A percentile compares a stretch with the other conserved stretches of the same genome.
These are phyloP conservation scores for Amphilophus citrinellus DNA, from an alignment of 2,113 vertebrate species.

Conservation along the genomic window DNA sequence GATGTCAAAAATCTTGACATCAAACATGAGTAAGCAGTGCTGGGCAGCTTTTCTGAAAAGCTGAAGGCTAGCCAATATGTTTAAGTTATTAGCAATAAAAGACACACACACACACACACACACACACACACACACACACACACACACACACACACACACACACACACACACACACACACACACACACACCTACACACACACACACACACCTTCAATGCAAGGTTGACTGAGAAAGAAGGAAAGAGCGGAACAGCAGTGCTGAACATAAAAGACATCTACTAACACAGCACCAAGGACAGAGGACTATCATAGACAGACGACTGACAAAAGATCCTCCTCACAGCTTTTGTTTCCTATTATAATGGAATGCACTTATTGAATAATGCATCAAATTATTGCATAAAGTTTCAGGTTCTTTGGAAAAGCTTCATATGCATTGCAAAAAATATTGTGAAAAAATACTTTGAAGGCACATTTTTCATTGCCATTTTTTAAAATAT, in stretches of 20 bases:
- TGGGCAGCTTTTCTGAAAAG: background rate
- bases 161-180: background rate
- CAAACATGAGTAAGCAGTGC: background rate
- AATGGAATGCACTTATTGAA: background rate
- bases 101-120: background rate
- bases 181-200: too few relatives aligned
- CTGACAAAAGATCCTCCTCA: background rate
- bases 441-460: background rate
- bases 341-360: background rate
- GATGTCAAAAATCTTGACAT: background rate
- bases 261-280: background rate
- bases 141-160: background rate
- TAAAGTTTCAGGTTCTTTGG: background rate
- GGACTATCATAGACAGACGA: background rate
- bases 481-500: background rate
- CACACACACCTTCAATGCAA: background rate
- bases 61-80: background rate
- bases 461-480: background rate
- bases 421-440: background rate
- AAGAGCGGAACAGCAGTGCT: background rate
- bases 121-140: background rate
- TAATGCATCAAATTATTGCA: background rate
- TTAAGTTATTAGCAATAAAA: background rate
- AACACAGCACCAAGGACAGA: background rate
- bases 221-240: background rate